phyloP scores from a whole-genome alignment of 2,888 invertebrate species.

The Apotomis capreana region DNA sequence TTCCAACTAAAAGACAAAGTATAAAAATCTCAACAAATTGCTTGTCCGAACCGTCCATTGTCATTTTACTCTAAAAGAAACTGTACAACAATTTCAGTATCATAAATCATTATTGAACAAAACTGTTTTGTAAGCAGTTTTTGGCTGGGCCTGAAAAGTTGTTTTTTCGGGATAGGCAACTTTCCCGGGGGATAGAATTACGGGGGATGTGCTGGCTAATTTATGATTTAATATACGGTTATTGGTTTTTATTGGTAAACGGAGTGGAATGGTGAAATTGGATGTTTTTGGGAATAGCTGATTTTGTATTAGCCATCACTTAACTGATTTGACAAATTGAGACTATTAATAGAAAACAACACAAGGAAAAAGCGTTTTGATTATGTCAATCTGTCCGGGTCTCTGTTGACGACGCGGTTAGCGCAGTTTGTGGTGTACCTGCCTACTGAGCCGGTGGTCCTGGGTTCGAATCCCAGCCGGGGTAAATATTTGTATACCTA shows the following conservation, averaged over 20 bases:
- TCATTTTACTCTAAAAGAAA: conserved; percentile 26
- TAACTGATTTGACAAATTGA: no score
- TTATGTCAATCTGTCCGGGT: no score
- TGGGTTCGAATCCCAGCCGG: no score
- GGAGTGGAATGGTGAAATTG: neutral
- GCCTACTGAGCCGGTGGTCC: no score
- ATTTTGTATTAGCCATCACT: neutral
- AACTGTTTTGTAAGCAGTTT: conserved; percentile 32
- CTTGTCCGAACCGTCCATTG: conserved; percentile 11
- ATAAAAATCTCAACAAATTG: conserved; percentile 26
- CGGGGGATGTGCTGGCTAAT: conserved; percentile 15
- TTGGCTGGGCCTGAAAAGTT: conserved; percentile 26
- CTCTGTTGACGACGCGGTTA: no score
- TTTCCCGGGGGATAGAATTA: conserved; percentile 14
- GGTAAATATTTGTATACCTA: no score
- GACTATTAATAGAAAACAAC: no score
- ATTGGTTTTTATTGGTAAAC: conserved; percentile 21
- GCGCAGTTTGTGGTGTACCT: no score
- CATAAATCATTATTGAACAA: conserved; percentile 36
- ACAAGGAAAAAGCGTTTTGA: no score
- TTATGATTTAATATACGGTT: conserved; percentile 32
- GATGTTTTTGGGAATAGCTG: conserved; percentile 14
- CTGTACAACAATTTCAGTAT: conserved; percentile 28
- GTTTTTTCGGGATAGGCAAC: conserved; percentile 28
- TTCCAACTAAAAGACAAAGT: conserved; percentile 13